Base-by-base conservation (phyloP, 2,797 vertebrate species). In the Florisuga fusca region DNA sequence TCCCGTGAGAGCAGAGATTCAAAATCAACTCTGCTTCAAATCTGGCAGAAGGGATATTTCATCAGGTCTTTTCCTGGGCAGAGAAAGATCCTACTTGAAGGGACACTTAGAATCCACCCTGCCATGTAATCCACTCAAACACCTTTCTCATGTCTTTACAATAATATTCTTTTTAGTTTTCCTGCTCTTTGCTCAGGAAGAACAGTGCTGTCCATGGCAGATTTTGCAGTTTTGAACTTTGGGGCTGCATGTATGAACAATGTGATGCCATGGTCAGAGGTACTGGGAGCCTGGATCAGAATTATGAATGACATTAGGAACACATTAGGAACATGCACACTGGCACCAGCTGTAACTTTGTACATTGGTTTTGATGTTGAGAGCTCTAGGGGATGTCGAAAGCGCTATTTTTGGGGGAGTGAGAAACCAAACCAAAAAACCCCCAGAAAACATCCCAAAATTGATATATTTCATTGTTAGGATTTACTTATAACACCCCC, bases 391-490 rank as follows among this genome's bases (percentile, higher is more conserved):
- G 25, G 10, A 15, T 41, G 19, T 51, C 9, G 10, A 41, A 67
- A 62, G 17, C 5, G 18, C 13, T 53, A 2, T 62, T 10, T 68
- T 51, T 19, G 1, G 3, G 4, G 4, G 38, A 41, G 6, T 3
- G 1, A 7, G 4, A 9, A 25, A 69, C 21, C 16, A n/a, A 67
- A 68, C 13, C 12, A 9, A 55, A 34, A 36, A 48, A 55, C 15
- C 9, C 16, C 1, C 9, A 15, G 15, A 25, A 43, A 34, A 1
- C 1, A 6, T 5, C 2, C 10, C 5, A 22, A 36, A 80, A 61
- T 8, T 2, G 16, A 38, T 61, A 21, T 46, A 12, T 66, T 29
- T 29, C 10, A 15, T 38, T 66, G 29, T 5, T 75, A 57, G 20
- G 45, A 55, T 55, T 83, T 55, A 25, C 13, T 50, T 57, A 36